Conservation (phyloP, 2,888 invertebrate species). For the Drosophila subquinaria region DNA sequence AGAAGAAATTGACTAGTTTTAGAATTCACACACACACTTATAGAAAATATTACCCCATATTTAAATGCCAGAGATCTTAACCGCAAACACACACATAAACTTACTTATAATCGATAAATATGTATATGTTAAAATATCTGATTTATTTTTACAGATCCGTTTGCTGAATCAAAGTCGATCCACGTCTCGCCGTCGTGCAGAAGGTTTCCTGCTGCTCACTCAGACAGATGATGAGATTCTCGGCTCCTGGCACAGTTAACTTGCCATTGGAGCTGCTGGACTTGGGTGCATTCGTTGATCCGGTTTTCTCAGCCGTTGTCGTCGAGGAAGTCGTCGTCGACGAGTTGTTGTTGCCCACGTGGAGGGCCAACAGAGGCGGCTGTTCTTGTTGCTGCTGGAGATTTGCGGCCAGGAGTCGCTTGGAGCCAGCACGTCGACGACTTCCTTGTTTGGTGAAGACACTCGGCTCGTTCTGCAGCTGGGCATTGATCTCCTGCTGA, state of each 20-base stretch:
- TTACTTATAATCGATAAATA: not conserved
- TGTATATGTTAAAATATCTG: constrained; percentile 9
- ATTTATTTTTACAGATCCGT: constrained; percentile 59
- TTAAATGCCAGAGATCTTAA: constrained; percentile 23
- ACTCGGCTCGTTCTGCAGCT: constrained; percentile 94
- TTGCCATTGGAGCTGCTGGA: constrained; percentile 68
- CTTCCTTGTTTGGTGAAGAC: constrained; percentile 88
- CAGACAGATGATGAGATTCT: constrained; percentile 67
- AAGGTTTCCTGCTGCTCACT: constrained; percentile 62
- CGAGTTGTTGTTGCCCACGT: constrained; percentile 75
- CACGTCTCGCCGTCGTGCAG: constrained; percentile 60
- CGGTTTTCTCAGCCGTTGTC: constrained; percentile 72
- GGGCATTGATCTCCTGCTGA: constrained; percentile 94
- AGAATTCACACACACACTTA: constrained; percentile 2
- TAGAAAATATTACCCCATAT: constrained; percentile 25
- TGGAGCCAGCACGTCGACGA: constrained; percentile 74
- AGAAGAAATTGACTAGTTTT: constrained; percentile 20
- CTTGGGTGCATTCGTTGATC: constrained; percentile 60
- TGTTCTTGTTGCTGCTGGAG: constrained; percentile 43
- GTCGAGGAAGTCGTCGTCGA: constrained; percentile 75
- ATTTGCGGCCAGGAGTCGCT: constrained; percentile 61
- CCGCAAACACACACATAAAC: not conserved
- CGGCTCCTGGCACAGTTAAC: constrained; percentile 33
- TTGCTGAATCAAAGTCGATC: constrained; percentile 61
- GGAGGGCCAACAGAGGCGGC: constrained; percentile 42